Percentiles rank a stretch among this genome's conserved stretches.
Evolutionary conservation across 2,113 vertebrate genomes (phyloP).

Genomic region (Dryoscopus gambensis): DNA sequence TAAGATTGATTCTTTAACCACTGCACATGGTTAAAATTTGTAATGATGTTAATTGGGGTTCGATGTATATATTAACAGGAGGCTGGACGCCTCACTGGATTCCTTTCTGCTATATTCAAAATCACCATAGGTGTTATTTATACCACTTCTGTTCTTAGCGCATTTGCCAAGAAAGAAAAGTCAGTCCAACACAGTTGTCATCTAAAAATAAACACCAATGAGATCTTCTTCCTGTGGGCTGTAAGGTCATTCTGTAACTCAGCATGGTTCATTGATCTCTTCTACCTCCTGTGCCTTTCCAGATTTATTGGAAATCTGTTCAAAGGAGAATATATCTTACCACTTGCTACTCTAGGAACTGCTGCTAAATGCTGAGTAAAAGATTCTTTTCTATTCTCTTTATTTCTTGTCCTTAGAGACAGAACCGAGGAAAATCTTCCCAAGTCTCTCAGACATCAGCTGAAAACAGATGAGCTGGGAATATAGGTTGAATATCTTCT

Average conservation of each 20-base stretch:
- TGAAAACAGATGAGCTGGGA: constrained; percentile 5
- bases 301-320: constrained; percentile 60
- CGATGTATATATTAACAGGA: background rate
- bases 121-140: background rate
- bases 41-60: background rate
- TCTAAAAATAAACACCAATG: constrained; percentile 65
- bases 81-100: background rate
- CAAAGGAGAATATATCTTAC: constrained; percentile 19
- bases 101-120: constrained; percentile 19
- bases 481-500: background rate
- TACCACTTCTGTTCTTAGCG: constrained; percentile 14
- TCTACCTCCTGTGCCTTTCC: constrained; percentile 31
- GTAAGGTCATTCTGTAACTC: constrained; percentile 52
- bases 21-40: background rate
- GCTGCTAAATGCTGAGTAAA: constrained; percentile 19
- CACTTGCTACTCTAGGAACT: background rate
- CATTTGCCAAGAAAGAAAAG: constrained; percentile 22
- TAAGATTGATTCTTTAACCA: background rate
- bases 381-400: constrained; percentile 12
- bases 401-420: constrained; percentile 2
- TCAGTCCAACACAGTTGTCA: constrained; percentile 23
- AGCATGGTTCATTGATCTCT: constrained; percentile 40
- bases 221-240: constrained; percentile 37
- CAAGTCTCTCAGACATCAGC: background rate
- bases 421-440: background rate